Base-by-base conservation (phyloP, 2,113 vertebrate genomes). In the Alosa alosa region DNA sequence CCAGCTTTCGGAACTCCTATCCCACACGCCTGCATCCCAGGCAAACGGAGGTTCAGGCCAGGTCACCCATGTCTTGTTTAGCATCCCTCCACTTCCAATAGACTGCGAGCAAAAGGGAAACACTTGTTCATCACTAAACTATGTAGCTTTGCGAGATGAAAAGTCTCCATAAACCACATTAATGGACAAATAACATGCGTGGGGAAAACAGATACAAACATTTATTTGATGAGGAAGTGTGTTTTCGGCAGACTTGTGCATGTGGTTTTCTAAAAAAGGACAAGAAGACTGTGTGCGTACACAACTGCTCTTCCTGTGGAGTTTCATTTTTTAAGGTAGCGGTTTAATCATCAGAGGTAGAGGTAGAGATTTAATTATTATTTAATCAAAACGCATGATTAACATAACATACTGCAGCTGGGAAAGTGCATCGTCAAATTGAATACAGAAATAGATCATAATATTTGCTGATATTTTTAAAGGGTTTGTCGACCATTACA, bases 41-140 rank as follows among this genome's bases (percentile, higher is more conserved):
- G 72, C 4, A 36, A 36, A 78, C 36, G 11, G 25, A 11, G 81
- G 81, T 83, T 87, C 81, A 83, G 57, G 83, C 39, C 60, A 83
- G 49, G 50, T 47, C 86, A 82, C 52, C 78, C 41, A 45, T 25
- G 7, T 39, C 31, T 44, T 84, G 22, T 72, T 81, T 31, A 82
- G 83, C 36, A 55, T 82, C 86, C 20, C 39, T 55, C 55, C 0
- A 18, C 72, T 36, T 39, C 72, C 72, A 39, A 25, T 10, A 78
- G 4, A 17, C 25, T 78, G 13, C 15, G 11, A 78, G 55, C 11
- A 10, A 15, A 15, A n/a, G 64, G 72, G 31, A 78, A 78, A 78
- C 15, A 31, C 13, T 78, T 78, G 5, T 78, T 78, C 31, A 78
- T 39, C 72, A 41, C 25, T 15, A 39, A 78, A 78, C 13, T 78